These are phyloP conservation scores for Euborellia annulipes DNA, from an alignment of 1,140 invertebrate genomes.

Conservation along the genomic window DNA sequence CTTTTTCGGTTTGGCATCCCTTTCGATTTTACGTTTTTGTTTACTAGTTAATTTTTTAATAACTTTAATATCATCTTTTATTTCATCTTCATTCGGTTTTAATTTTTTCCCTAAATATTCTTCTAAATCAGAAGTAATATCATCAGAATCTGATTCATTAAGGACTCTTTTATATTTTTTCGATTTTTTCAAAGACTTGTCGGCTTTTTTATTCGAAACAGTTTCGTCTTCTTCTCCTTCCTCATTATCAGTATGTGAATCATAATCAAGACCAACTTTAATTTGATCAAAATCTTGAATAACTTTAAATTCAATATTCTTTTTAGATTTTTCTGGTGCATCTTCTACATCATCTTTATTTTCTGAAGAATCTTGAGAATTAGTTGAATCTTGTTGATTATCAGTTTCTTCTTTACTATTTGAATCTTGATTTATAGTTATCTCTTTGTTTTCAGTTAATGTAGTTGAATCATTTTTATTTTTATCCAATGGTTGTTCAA, in stretches of 20 bases:
- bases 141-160: neutral
- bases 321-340: neutral
- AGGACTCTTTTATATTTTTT: neutral
- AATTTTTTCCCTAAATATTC: neutral
- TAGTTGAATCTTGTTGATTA: constrained; percentile 10
- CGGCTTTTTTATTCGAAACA: neutral
- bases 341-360: constrained; percentile 21
- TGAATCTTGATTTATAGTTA: constrained; percentile 18
- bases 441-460: constrained; percentile 8
- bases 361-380: constrained; percentile 12
- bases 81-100: constrained; percentile 20
- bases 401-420: constrained; percentile 1
- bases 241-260: constrained; percentile 46
- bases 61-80: constrained; percentile 15
- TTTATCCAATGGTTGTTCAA: constrained; percentile 41
- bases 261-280: constrained; percentile 51
- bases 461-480: constrained; percentile 10
- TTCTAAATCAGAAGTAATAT: neutral
- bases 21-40: constrained; percentile 54
- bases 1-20: constrained; percentile 63
- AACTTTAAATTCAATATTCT: constrained; percentile 30
- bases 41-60: constrained; percentile 48
- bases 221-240: constrained; percentile 31
- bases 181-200: neutral
- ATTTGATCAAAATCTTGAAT: constrained; percentile 71